Evolutionary conservation across 2,888 invertebrate species (phyloP), one percentile per base, ranked within the genome.

Genomic region (Diaprepes abbreviatus): DNA sequence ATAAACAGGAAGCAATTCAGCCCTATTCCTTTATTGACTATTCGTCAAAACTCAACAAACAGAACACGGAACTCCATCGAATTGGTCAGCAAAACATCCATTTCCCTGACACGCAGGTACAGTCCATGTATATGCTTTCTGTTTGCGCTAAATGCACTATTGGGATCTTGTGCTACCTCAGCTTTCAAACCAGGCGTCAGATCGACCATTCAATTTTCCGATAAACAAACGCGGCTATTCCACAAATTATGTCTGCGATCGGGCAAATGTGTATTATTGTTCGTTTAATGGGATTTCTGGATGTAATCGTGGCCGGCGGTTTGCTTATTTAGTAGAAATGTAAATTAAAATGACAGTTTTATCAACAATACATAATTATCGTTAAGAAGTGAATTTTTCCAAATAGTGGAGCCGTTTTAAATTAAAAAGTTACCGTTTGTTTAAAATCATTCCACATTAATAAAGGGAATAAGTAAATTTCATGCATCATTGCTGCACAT

Each of bases 281-380:
- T 57, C 43, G 57, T 65, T 65, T 65, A 65, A 65, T 57, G 65
- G 57, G 57, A 55, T 65, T 35, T 57, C 45, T 28, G 31, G 19
- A 57, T 65, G 48, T 57, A 65, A 57, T 65, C 57, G 57, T 14
- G 55, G 64, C 48, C 43, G 43, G 65, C 17, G 55, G 55, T 57
- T 57, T 33, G 45, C 31, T 43, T 43, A 57, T 65, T 65, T 65
- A 65, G 57, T 35, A 35, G 7, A 57, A 35, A 54, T 48, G 43
- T 14, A 57, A 57, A 65, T 65, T 65, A 65, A 21, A 65, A 35
- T 65, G 45, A 45, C 35, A 33, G 45, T 55, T 64, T 54, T 31
- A 40, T n/a, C 40, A n/a, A n/a, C n/a, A n/a, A n/a, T n/a, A n/a
- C n/a, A n/a, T n/a, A n/a, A n/a, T n/a, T n/a, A n/a, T n/a, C n/a